Percentiles rank a stretch among this genome's conserved stretches.
Evolutionary conservation across 1,140 invertebrate species (phyloP).

Genomic region (Heliothis subflexa): DNA sequence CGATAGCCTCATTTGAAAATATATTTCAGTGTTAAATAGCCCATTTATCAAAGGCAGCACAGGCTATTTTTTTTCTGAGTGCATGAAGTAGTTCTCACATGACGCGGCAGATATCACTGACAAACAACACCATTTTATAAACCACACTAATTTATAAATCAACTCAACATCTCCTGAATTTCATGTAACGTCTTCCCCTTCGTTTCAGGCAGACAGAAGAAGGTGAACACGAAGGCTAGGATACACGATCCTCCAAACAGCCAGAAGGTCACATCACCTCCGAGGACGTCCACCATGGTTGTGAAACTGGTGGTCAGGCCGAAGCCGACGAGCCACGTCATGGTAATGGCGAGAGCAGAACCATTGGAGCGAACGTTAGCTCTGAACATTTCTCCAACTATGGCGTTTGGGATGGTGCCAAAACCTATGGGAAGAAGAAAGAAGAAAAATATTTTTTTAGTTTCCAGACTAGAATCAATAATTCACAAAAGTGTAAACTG

Average conservation of each 20-base stretch:
- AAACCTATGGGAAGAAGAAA: slow-evolving; percentile 84
- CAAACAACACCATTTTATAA: too few species aligned
- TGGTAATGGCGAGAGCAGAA: slow-evolving; percentile 88
- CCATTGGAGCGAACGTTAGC: slow-evolving; percentile 89
- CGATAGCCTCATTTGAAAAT: too few species aligned
- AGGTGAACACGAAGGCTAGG: slow-evolving; percentile 87
- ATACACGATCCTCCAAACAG: slow-evolving; percentile 91
- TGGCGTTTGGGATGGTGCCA: slow-evolving; percentile 90
- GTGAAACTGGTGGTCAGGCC: slow-evolving; percentile 90
- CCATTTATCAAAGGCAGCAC: too few species aligned
- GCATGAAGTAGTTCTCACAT: too few species aligned
- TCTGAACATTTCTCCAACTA: slow-evolving; percentile 89
- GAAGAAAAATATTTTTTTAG: slow-evolving; percentile 15
- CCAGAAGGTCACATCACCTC: slow-evolving; percentile 91
- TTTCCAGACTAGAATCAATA: too few species aligned
- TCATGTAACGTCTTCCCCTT: slow-evolving; percentile 91
- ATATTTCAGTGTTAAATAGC: too few species aligned
- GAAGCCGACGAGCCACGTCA: slow-evolving; percentile 92
- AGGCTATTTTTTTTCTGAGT: too few species aligned
- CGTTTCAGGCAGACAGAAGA: slow-evolving; percentile 91
- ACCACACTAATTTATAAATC: slow-evolving; percentile 1
- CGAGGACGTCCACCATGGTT: slow-evolving; percentile 87
- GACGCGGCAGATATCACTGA: not conserved
- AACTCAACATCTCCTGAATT: slow-evolving; percentile 89
- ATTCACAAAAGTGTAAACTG: too few species aligned